Evolutionary conservation across 2,113 vertebrate genomes (phyloP).

Genomic region (Nannobrachium achirus): DNA sequence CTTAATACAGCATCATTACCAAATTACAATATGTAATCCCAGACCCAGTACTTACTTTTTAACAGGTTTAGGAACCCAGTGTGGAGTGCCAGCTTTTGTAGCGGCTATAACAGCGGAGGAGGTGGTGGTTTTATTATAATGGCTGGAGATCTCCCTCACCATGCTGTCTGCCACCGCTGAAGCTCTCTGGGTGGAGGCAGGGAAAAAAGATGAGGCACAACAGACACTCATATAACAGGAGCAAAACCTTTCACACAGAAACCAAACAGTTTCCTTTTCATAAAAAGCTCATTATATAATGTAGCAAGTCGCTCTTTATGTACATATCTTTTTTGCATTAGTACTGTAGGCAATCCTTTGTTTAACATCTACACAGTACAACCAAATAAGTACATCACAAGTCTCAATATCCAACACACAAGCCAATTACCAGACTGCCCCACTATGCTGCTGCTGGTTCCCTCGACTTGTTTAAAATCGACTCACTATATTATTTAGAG

Average conservation of each 20-base stretch:
- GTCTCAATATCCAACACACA: too few relatives aligned
- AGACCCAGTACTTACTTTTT: constrained; percentile 47
- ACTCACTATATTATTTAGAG: too few relatives aligned
- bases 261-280: background rate
- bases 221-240: background rate
- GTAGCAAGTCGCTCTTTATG: too few relatives aligned
- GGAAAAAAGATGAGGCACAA: background rate
- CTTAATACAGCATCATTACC: background rate
- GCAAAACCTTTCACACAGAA: background rate
- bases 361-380: too few relatives aligned
- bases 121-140: constrained; percentile 50
- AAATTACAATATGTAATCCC: background rate
- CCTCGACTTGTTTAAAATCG: too few relatives aligned
- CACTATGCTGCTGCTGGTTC: too few relatives aligned
- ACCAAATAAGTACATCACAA: too few relatives aligned
- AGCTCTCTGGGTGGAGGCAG: constrained; percentile 51
- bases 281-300: too few relatives aligned
- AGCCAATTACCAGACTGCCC: too few relatives aligned
- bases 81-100: background rate
- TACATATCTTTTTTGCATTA: too few relatives aligned
- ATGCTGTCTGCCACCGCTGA: constrained; percentile 55
- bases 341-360: too few relatives aligned
- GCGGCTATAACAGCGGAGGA: constrained; percentile 18
- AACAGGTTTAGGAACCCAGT: constrained; percentile 12
- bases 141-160: constrained; percentile 73